Percentiles rank a stretch among this genome's conserved stretches.
phyloP scores from a whole-genome alignment of 2,113 vertebrate genomes.

The Sprattus sprattus region DNA sequence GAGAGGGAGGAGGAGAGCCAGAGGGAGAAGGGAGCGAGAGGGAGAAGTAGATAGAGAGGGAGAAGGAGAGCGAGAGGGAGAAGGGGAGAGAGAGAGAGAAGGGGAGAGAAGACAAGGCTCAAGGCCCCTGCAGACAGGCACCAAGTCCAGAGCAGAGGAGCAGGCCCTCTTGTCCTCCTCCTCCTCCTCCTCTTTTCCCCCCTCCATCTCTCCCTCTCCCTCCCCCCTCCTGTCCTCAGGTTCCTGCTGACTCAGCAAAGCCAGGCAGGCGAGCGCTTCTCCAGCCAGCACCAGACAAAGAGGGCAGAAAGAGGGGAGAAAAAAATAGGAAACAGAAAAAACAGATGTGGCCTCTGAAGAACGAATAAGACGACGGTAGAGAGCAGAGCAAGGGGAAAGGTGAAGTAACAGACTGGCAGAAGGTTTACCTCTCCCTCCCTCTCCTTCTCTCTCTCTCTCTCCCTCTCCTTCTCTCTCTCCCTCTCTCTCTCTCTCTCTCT shows the following conservation, averaged over 20 bases:
- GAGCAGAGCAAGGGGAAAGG: constrained; percentile 29
- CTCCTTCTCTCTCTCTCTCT: no score
- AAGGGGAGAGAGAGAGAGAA: constrained; percentile 31
- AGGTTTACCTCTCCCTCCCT: no score
- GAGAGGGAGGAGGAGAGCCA: no score
- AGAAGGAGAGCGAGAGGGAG: background rate
- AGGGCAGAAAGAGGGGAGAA: constrained; percentile 26
- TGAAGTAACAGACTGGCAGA: constrained; percentile 40
- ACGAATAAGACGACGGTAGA: constrained; percentile 20
- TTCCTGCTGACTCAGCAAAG: constrained; percentile 70
- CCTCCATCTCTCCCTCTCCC: constrained; percentile 27
- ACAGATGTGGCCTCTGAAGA: constrained; percentile 62
- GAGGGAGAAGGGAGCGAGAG: no score
- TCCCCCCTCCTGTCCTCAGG: constrained; percentile 43
- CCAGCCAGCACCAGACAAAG: constrained; percentile 23
- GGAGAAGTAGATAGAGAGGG: no score
- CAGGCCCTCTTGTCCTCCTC: constrained; percentile 31
- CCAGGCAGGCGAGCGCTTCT: constrained; percentile 37
- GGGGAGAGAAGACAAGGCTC: background rate
- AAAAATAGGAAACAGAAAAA: constrained; percentile 50
- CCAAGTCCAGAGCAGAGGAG: constrained; percentile 10
- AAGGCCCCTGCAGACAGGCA: background rate
- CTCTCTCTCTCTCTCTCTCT: no score
- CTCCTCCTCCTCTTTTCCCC: constrained; percentile 26
- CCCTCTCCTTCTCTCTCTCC: no score